Conservation (phyloP, 2,113 vertebrate genomes). For the Hirundichthys speculiger region DNA sequence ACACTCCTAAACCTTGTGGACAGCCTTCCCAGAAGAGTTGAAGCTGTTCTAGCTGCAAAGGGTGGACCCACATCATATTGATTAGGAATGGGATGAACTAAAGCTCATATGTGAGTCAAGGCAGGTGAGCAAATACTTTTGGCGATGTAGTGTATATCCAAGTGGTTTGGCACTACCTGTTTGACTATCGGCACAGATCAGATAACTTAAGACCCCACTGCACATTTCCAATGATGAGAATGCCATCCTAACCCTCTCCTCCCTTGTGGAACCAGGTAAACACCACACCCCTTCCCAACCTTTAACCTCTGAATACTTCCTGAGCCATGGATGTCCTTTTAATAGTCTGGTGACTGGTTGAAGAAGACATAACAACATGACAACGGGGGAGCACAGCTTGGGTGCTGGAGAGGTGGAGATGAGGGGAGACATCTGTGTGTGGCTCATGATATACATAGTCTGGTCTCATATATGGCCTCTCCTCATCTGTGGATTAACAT, state of each 20-base stretch:
- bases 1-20: no score
- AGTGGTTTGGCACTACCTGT: slow-evolving; percentile 57
- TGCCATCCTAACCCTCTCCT: slow-evolving; percentile 45
- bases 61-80: no score
- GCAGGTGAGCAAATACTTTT: no score
- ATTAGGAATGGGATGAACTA: no score
- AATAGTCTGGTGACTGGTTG: slow-evolving; percentile 64
- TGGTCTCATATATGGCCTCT: slow-evolving; percentile 63
- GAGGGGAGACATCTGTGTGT: slow-evolving; percentile 42
- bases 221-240: slow-evolving; percentile 47
- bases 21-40: no score
- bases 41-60: no score
- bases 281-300: slow-evolving; percentile 55
- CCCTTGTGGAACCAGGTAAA: slow-evolving; percentile 64
- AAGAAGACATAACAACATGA: slow-evolving; percentile 71
- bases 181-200: slow-evolving; percentile 50
- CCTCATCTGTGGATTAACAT: slow-evolving; percentile 68
- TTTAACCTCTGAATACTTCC: slow-evolving; percentile 62
- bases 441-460: slow-evolving; percentile 70
- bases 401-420: slow-evolving; percentile 19
- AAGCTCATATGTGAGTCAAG: no score
- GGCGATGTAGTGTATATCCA: slow-evolving; percentile 20
- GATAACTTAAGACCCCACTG: slow-evolving; percentile 44
- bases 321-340: slow-evolving; percentile 63
- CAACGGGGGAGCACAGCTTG: slow-evolving; percentile 44